Evolutionary conservation across 2,888 invertebrate species (phyloP).

Genomic region (Muschampia plurimacula): DNA sequence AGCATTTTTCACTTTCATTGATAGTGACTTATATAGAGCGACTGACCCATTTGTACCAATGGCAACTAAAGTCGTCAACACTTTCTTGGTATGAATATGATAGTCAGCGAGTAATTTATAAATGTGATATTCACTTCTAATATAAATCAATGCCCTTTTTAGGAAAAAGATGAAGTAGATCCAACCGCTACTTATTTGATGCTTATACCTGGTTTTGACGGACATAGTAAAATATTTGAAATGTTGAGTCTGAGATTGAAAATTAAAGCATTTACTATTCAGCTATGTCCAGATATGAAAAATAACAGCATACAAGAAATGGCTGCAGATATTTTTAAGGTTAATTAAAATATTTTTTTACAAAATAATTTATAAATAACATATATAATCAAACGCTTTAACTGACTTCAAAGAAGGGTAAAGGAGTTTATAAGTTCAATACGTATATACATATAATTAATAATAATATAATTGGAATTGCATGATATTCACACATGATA

Average conservation of each 20-base stretch:
- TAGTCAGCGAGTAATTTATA: not conserved
- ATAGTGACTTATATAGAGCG: not conserved
- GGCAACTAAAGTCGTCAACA: slow-evolving; percentile 6
- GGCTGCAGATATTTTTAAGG: slow-evolving; percentile 2
- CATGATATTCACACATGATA: no score
- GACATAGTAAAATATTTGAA: slow-evolving; percentile 4
- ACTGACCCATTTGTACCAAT: not conserved
- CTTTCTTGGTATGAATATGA: not conserved
- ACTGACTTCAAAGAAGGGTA: no score
- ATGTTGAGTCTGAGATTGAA: not conserved
- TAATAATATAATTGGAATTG: no score
- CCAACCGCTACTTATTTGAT: slow-evolving; percentile 7
- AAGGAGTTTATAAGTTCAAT: no score
- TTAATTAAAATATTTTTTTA: not conserved
- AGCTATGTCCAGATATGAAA: slow-evolving; percentile 3
- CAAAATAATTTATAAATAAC: not conserved
- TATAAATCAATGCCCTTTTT: not conserved
- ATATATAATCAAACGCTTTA: no score
- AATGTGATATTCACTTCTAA: not conserved
- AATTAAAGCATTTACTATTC: slow-evolving; percentile 18
- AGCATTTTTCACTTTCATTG: slow-evolving; percentile 8
- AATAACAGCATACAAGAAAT: slow-evolving; percentile 13
- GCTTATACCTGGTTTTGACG: slow-evolving; percentile 26
- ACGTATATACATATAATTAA: no score
- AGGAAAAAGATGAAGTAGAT: slow-evolving; percentile 4